Evolutionary conservation across 2,888 invertebrate species (phyloP).

Genomic region (Ephialtes manifestator): DNA sequence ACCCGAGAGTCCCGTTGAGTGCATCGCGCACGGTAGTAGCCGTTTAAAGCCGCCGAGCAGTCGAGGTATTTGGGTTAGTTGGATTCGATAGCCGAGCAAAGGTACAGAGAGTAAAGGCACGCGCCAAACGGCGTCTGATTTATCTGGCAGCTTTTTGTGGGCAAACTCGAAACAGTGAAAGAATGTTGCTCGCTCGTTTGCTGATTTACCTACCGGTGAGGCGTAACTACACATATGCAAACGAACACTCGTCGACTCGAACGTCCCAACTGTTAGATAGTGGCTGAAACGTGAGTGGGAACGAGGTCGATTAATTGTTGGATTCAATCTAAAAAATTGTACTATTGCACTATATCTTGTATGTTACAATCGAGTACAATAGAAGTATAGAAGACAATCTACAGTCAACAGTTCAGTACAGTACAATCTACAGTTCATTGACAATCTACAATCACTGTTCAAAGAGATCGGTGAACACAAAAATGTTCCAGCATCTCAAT

Average conservation of each 20-base stretch:
- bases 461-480: no score
- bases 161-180: conserved; percentile 28
- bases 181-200: conserved; percentile 28
- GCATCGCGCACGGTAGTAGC: conserved; percentile 11
- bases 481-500: no score
- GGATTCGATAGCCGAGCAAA: conserved; percentile 48
- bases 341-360: background rate
- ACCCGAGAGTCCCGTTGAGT: conserved; percentile 25
- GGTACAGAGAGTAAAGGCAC: conserved; percentile 37
- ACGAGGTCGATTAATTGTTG: conserved; percentile 44
- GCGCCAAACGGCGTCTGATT: conserved; percentile 47
- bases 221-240: conserved; percentile 2
- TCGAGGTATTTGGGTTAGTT: conserved; percentile 54
- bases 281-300: conserved; percentile 22
- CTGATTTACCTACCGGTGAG: background rate
- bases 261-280: background rate
- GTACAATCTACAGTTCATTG: no score
- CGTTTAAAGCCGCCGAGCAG: conserved; percentile 45
- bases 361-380: background rate
- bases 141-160: conserved; percentile 22
- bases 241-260: conserved; percentile 5
- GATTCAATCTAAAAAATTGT: background rate
- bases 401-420: no score
- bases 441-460: no score
- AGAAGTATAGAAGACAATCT: no score